Evolutionary conservation across 2,888 invertebrate species (phyloP), one percentile per base, ranked within the genome.

Genomic region (Sphaerophoria rueppellii): DNA sequence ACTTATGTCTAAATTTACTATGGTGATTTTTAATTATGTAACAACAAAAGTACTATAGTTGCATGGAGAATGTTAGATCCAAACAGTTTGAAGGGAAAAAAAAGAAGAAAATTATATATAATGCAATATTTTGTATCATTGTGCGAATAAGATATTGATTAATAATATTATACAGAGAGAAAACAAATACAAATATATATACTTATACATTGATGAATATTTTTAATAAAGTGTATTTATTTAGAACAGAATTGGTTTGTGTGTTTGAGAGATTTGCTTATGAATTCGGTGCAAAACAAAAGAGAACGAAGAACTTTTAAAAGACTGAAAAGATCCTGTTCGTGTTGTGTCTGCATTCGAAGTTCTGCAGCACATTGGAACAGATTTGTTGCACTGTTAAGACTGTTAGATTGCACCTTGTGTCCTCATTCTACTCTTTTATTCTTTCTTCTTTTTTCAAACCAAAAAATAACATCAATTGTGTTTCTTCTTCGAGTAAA

Each of bases 71-170:
- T 76, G 71, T 69, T 24, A 58, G 69, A 81, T 80, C 50, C 60
- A 81, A 73, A 76, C 48, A 77, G 69, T 73, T 43, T 70, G 60
- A 76, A 63, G 65, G 46, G 63, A 69, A 76, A n/a, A n/a, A n/a
- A n/a, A n/a, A n/a, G n/a, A n/a, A 24, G 24, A 24, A 24, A 24
- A 24, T 24, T 24, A 71, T 57, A 73, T 43, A 52, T 73, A 85
- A 81, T 80, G 80, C 85, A 85, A 85, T 85, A 85, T 85, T 85
- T 85, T 85, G 80, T 85, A 85, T 85, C 81, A 77, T 54, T 81
- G 73, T 85, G 81, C 76, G 77, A 81, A 73, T 77, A 80, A 81
- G 76, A 85, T 80, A 85, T 77, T 85, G 81, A 73, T 67, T 77
- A 77, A 85, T 73, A 52, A 76, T 81, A 81, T 81, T 77, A 77